Evolutionary conservation across 2,797 vertebrate genomes (phyloP).

Genomic region (Takifugu rubripes): DNA sequence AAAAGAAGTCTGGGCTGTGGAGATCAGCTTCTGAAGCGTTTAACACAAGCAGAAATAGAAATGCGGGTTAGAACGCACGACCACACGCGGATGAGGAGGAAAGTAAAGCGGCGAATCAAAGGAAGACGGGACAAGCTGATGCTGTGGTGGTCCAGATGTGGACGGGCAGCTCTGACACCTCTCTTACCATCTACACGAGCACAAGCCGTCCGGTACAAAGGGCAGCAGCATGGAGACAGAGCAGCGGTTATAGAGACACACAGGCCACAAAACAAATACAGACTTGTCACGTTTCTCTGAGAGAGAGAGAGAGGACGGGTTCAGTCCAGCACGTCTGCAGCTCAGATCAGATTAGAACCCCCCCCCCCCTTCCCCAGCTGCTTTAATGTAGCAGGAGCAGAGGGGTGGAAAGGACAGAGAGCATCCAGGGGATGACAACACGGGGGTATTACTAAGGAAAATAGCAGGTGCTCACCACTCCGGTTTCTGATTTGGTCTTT

Average conservation of each 20-base stretch:
- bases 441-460: background rate
- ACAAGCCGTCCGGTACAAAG: conserved; percentile 40
- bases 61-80: background rate
- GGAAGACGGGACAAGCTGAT: background rate
- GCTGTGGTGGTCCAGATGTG: background rate
- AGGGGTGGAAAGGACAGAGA: background rate
- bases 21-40: too few relatives aligned
- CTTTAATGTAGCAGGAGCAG: conserved; percentile 4
- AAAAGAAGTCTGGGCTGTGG: too few relatives aligned
- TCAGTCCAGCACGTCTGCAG: conserved; percentile 20
- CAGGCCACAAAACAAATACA: conserved; percentile 18
- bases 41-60: background rate
- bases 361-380: background rate
- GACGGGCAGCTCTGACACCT: conserved; percentile 18
- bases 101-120: background rate
- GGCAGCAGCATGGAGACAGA: conserved; percentile 61
- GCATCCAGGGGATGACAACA: background rate
- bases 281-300: conserved; percentile 29
- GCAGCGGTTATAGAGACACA: conserved; percentile 57
- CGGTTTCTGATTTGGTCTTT: conserved; percentile 92
- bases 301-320: conserved; percentile 8
- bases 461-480: conserved; percentile 83
- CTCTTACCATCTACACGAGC: conserved; percentile 74
- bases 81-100: conserved; percentile 16
- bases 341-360: conserved; percentile 13